Base-by-base conservation (phyloP, 2,113 vertebrate species). In the Hippoglossus stenolepis region DNA sequence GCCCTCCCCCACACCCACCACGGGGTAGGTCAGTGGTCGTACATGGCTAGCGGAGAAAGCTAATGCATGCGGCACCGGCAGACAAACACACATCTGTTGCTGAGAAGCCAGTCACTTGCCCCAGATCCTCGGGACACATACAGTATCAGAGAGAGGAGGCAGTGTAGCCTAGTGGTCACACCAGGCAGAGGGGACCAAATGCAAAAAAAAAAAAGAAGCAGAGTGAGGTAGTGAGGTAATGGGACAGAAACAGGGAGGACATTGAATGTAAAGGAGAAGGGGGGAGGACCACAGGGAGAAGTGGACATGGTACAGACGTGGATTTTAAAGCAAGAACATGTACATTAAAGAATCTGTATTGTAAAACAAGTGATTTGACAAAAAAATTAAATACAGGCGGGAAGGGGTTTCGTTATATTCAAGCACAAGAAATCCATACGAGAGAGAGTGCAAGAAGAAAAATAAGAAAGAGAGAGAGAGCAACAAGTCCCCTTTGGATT, bases 131-230 rank as follows among this genome's bases (percentile, higher is more conserved):
- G 70, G 82, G 83, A 89, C 78, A 77, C 38, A 24, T 45, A 53
- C 20, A 60, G 77, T 70, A 72, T 77, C 64, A 86, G 65, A 84
- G 80, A 87, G 82, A 87, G 90, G 86, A 92, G 71, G 92, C 92
- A 94, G 93, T 94, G 94, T 91, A 93, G 90, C 91, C 93, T 93
- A 92, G 93, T 92, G 94, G 93, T 86, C 89, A 90, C 58, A 85
- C 17, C 80, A 71, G 80, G 90, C 68, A 87, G 82, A 80, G 40
- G 70, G 89, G 73, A 56, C 70, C 35, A 31, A 35, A 68, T 43
- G 40, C 23, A 45, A 40, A 71, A 75, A 54, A 49, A 49, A 53
- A 31, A 31, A 31, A 7, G 1, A 31, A 31, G 6, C 31, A 7
- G 7, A 49, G 54, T 12, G 35, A 31, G 31, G 28, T 31, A 31